Base-by-base conservation (phyloP, 2,888 invertebrate genomes). In the Trisateles emortualis region DNA sequence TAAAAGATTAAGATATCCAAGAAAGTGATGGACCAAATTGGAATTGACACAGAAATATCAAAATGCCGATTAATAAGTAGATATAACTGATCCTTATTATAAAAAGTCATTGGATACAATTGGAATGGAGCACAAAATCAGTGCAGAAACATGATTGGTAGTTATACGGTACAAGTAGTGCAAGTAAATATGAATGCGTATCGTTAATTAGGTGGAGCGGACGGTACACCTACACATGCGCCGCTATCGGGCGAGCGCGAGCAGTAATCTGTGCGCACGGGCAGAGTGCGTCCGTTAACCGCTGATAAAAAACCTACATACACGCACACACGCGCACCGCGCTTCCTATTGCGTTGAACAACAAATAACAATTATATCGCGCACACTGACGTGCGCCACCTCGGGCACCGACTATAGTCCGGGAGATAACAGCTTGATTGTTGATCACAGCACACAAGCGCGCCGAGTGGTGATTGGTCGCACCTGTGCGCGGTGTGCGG, bases 231-330 rank as follows among this genome's bases (percentile, higher is more conserved):
- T 88, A 88, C 88, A 79, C 84, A 66, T 63, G 43, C 68, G 52
- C 58, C 59, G 61, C 48, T 76, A 77, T 79, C 78, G 74, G 51
- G 33, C 54, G 56, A 59, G 61, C 75, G 33, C 54, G 56, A 59
- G 61, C 75, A 71, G 71, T 79, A 83, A 83, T 84, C 85, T 82
- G 75, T 72, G 78, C 77, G 78, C 84, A 78, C 77, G 80, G 81
- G 78, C 84, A 79, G 77, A 79, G 83, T 78, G 83, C 89, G 87
- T 86, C 87, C 88, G 86, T 81, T 83, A 77, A 72, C 82, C 84
- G 84, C 80, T 76, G 90, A 90, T 89, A 90, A 85, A 84, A 83
- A 81, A 80, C 72, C 64, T 72, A 72, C 67, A 64, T 55, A 52
- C 72, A 78, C 86, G 60, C 85, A 83, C 83, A 82, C 87, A 63